Conservation (phyloP, 2,888 invertebrate genomes). For the Cheilosia variabilis region DNA sequence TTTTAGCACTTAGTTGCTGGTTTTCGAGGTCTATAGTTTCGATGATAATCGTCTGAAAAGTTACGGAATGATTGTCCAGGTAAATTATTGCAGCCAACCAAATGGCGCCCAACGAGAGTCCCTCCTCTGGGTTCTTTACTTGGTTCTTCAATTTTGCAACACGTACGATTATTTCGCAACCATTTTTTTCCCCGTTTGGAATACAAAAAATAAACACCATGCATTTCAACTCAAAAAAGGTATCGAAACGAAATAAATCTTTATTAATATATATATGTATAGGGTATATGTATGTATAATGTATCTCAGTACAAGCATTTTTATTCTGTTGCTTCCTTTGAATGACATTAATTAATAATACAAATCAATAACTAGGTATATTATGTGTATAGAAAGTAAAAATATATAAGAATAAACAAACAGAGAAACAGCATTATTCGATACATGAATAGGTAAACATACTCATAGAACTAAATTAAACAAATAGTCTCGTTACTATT, state of each 20-base stretch:
- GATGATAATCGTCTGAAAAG: too few species aligned
- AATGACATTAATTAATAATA: constrained; percentile 50
- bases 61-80: too few species aligned
- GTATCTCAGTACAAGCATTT: constrained; percentile 70
- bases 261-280: constrained; percentile 69
- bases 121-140: too few species aligned
- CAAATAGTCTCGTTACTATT: constrained; percentile 8
- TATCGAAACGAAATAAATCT: constrained; percentile 69
- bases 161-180: too few species aligned
- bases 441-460: constrained; percentile 37
- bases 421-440: constrained; percentile 58
- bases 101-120: too few species aligned
- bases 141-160: too few species aligned
- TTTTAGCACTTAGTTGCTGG: too few species aligned
- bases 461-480: constrained; percentile 59
- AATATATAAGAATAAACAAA: constrained; percentile 31
- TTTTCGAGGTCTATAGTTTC: too few species aligned
- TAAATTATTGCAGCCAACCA: too few species aligned
- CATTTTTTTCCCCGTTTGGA: too few species aligned
- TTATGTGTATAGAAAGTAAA: constrained; percentile 1
- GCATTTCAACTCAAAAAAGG: constrained; percentile 53
- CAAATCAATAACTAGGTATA: constrained; percentile 35
- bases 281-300: constrained; percentile 65
- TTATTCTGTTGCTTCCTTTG: constrained; percentile 25
- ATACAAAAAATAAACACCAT: constrained; percentile 7